Evolutionary conservation across 2,888 invertebrate species (phyloP).

Genomic region (Oithona nana): DNA sequence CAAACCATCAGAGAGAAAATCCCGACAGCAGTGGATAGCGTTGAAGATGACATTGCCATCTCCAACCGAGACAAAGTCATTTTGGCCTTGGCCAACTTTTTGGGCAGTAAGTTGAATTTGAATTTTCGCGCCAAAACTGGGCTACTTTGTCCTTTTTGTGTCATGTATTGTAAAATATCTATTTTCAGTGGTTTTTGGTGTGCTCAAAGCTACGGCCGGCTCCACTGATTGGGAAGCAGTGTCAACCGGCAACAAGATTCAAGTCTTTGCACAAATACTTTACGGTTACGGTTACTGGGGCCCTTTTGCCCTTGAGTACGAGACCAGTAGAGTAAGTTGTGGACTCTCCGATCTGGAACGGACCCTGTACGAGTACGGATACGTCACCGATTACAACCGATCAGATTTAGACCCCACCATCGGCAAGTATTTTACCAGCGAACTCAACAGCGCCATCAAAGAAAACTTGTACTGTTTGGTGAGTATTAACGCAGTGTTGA

Average conservation of each 20-base stretch:
- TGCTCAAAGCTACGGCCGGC: neutral
- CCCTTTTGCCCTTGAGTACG: slow-evolving; percentile 1
- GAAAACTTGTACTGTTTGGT: slow-evolving; percentile 4
- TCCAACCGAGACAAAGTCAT: slow-evolving; percentile 1
- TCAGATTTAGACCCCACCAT: neutral
- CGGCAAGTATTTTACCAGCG: neutral
- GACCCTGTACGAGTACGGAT: slow-evolving; percentile 3
- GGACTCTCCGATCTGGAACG: neutral
- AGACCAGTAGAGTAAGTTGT: slow-evolving; percentile 1
- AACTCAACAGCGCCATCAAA: neutral
- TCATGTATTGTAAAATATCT: too few relatives aligned
- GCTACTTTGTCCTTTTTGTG: too few relatives aligned
- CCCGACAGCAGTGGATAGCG: neutral
- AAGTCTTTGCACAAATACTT: neutral
- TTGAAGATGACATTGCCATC: slow-evolving; percentile 4
- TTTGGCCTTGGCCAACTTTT: neutral
- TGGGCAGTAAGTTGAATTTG: slow-evolving; percentile 1
- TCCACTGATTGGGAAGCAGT: neutral
- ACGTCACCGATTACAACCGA: neutral
- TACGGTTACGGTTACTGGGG: slow-evolving; percentile 14
- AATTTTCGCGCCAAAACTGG: too few relatives aligned
- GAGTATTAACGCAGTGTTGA: too few relatives aligned
- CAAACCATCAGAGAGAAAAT: neutral
- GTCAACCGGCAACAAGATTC: neutral
- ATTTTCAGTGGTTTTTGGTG: neutral